Evolutionary conservation across 2,888 invertebrate species (phyloP), one percentile per base, ranked within the genome.

Genomic region (Melinopterus prodromus): DNA sequence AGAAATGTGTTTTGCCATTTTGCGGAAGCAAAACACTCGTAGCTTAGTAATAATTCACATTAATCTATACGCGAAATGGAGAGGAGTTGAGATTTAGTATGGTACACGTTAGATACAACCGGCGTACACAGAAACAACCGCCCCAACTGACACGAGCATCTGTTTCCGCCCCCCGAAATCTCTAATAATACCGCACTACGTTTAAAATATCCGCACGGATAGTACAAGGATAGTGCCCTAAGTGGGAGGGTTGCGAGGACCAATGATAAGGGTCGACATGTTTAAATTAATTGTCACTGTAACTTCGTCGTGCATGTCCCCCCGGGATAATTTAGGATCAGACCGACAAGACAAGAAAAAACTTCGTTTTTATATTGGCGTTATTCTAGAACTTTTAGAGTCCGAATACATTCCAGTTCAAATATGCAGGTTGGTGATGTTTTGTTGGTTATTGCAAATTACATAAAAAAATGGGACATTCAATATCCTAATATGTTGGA

Each of bases 261-360:
- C 35, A 79, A 72, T 79, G 79, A 79, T 71, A 72, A 79, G 79
- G 79, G 79, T 79, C 77, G 77, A 79, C 77, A 77, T 72, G 74
- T 72, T 77, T 79, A 79, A 79, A 79, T 79, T 79, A 79, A 79
- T 79, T 79, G 79, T 77, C 77, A 76, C 72, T 77, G 79, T 53
- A 72, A 70, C 70, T 79, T 77, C 77, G 35, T 72, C 77, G 35
- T 76, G 74, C 74, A 36, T 74, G 74, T 74, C 35, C 36, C 36
- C 36, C 37, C 12, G 74, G 36, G 74, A n/a, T 16, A 26, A 74
- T 74, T 74, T 7, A 36, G 74, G 37, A 36, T 74, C 36, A 36
- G 35, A 35, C 74, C n/a, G 37, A 71, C 12, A 74, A 53, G 53
- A 12, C 53, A 53, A 53, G 53, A 53, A 53, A 53, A 38, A 12